phyloP scores from a whole-genome alignment of 2,888 invertebrate genomes.

The Gryllus longicercus region DNA sequence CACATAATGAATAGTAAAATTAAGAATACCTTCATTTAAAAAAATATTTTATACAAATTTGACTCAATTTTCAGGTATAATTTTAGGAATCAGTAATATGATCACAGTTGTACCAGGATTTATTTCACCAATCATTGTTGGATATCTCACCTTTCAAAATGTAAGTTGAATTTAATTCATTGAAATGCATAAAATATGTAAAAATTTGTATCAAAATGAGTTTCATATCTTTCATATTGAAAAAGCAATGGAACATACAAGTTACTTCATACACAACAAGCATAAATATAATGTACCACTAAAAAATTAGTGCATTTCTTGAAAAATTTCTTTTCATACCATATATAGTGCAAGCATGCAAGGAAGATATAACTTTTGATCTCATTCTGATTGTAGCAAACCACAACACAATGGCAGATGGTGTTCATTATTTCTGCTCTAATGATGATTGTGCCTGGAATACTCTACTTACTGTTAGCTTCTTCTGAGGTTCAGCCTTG shows the following conservation, averaged over 20 bases:
- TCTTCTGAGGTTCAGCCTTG: conserved; percentile 59
- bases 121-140: conserved; percentile 60
- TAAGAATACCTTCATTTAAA: not conserved
- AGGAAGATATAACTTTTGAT: not conserved
- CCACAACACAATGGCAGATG: conserved; percentile 58
- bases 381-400: conserved; percentile 52
- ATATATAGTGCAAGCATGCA: not conserved
- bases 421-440: conserved; percentile 56
- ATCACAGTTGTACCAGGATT: conserved; percentile 58
- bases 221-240: not conserved
- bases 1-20: not conserved
- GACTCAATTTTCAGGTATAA: conserved; percentile 48
- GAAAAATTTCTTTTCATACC: too few relatives aligned
- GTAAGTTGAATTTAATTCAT: conserved; percentile 50
- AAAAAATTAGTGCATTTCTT: too few relatives aligned
- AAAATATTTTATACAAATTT: not conserved
- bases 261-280: too few relatives aligned
- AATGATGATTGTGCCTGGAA: conserved; percentile 53
- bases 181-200: not conserved
- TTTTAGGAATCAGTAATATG: conserved; percentile 59
- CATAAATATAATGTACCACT: too few relatives aligned
- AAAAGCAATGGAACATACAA: too few relatives aligned
- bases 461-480: conserved; percentile 54
- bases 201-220: not conserved
- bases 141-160: conserved; percentile 59